Evolutionary conservation across 2,888 invertebrate genomes (phyloP).

Genomic region (Trypoxylon attenuatum): DNA sequence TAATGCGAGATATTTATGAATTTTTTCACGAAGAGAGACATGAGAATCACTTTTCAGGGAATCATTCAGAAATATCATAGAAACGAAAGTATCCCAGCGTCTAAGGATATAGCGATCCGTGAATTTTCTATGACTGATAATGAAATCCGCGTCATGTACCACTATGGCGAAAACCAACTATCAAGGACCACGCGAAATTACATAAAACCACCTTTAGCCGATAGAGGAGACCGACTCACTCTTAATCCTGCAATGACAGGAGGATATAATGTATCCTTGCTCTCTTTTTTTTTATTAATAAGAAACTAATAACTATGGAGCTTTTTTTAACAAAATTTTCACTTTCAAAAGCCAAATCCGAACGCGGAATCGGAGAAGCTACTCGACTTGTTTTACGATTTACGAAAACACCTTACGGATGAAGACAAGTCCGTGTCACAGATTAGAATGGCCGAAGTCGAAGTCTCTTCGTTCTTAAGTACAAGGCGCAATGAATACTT

Average conservation of each 20-base stretch:
- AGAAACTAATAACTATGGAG: background rate
- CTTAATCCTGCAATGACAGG: conserved; percentile 81
- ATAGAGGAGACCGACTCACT: conserved; percentile 81
- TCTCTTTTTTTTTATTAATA: background rate
- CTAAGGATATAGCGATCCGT: conserved; percentile 80
- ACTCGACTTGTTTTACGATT: conserved; percentile 80
- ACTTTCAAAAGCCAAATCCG: conserved; percentile 78
- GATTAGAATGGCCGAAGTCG: conserved; percentile 76
- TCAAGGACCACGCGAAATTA: conserved; percentile 81
- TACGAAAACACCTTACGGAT: conserved; percentile 79
- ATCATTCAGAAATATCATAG: conserved; percentile 81
- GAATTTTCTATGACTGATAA: conserved; percentile 80
- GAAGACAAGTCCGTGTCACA: conserved; percentile 79
- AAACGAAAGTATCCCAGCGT: conserved; percentile 77
- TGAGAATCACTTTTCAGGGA: conserved; percentile 69
- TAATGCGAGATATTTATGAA: background rate
- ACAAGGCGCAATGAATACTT: conserved; percentile 74
- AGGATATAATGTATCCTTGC: conserved; percentile 78
- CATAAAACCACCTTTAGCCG: conserved; percentile 82
- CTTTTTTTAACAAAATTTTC: background rate
- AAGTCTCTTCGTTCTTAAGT: conserved; percentile 75
- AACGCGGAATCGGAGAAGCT: conserved; percentile 78
- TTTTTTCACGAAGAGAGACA: background rate
- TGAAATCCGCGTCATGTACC: conserved; percentile 79
- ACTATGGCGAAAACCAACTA: conserved; percentile 79